phyloP scores from a whole-genome alignment of 1,140 invertebrate genomes.

The Temnothorax longispinosus region DNA sequence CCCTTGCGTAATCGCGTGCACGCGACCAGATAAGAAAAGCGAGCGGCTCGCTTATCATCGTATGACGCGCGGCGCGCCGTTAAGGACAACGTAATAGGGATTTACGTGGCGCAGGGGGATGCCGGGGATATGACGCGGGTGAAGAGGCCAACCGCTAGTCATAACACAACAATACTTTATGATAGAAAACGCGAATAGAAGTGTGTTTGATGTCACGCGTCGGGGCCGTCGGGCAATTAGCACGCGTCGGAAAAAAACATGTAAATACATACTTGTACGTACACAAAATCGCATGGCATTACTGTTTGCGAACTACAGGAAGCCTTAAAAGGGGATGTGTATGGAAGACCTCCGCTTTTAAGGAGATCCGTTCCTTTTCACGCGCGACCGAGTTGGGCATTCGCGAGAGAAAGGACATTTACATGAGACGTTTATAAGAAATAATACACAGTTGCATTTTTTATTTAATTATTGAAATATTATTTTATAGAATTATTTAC shows the following conservation, averaged over 20 bases:
- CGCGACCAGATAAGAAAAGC: neutral
- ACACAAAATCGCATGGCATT: conserved; percentile 11
- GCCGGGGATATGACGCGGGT: conserved; percentile 24
- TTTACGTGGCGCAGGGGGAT: neutral
- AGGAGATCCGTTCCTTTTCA: neutral
- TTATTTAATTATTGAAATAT: neutral
- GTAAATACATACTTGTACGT: neutral
- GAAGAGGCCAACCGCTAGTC: conserved; percentile 68
- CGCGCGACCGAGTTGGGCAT: too few species aligned
- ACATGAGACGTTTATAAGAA: neutral
- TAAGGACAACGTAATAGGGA: neutral
- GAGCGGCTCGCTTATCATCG: neutral
- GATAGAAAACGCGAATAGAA: neutral
- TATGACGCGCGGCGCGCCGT: neutral
- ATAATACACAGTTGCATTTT: neutral
- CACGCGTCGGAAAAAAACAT: neutral
- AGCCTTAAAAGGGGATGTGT: neutral
- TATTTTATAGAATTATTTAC: neutral
- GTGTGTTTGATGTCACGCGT: neutral
- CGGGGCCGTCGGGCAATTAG: neutral
- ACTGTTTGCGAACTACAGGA: neutral
- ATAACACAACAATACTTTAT: conserved; percentile 56
- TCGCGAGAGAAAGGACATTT: neutral
- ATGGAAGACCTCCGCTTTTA: neutral
- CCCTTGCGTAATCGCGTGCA: conserved; percentile 31